phyloP scores from a whole-genome alignment of 2,888 invertebrate species.

The Herminia tarsipennalis region DNA sequence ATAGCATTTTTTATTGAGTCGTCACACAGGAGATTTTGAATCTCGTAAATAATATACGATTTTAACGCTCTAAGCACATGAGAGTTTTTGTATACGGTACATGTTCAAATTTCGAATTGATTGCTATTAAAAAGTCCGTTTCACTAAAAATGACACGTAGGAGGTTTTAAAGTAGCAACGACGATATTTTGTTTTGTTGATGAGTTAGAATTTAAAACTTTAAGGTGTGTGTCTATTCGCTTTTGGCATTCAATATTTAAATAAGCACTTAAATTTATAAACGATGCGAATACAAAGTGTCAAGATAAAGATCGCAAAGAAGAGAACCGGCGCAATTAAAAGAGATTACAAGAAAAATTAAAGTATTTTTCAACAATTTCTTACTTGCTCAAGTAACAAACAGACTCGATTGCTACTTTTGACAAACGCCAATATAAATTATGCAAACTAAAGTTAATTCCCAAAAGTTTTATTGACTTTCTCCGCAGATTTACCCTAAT shows the following conservation, averaged over 20 bases:
- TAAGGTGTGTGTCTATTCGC: too few species aligned
- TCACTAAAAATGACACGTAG: too few species aligned
- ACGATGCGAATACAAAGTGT: neutral
- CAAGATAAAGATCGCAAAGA: conserved; percentile 12
- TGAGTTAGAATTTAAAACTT: too few species aligned
- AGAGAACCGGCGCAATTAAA: conserved; percentile 24
- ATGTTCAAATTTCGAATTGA: too few species aligned
- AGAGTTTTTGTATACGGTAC: too few species aligned
- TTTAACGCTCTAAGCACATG: too few species aligned
- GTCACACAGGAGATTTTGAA: too few species aligned
- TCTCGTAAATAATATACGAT: too few species aligned
- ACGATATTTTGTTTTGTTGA: too few species aligned
- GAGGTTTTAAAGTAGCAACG: too few species aligned
- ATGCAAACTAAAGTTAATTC: conserved; percentile 49
- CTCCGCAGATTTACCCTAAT: conserved; percentile 48
- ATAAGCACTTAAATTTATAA: neutral
- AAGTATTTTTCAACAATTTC: conserved; percentile 13
- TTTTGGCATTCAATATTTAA: neutral
- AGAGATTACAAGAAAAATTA: conserved; percentile 18
- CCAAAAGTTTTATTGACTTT: conserved; percentile 54
- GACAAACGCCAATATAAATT: conserved; percentile 36
- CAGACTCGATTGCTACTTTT: conserved; percentile 12
- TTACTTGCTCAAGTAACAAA: conserved; percentile 7
- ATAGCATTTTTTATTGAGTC: too few species aligned
- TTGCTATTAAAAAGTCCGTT: too few species aligned